These are phyloP conservation scores for Zosterops borbonicus DNA, from an alignment of 2,113 vertebrate species.

Conservation along the genomic window DNA sequence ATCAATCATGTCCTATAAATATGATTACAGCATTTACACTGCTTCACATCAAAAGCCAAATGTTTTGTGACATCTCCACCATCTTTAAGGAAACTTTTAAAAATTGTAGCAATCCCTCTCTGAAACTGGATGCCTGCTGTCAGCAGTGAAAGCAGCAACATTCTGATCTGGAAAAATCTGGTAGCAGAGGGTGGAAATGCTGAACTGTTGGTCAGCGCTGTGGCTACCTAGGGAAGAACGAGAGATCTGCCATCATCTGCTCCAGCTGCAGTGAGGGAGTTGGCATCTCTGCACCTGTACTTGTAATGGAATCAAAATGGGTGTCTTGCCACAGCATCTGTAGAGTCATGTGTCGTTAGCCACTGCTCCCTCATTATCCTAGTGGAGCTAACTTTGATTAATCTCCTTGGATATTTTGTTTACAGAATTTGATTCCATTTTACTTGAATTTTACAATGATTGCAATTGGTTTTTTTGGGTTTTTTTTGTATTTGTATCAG, in stretches of 20 bases:
- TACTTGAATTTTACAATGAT: neutral
- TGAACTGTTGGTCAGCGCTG: neutral
- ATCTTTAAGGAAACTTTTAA: neutral
- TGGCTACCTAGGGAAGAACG: neutral
- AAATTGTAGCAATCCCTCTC: neutral
- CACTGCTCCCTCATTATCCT: neutral
- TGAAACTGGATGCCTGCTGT: neutral
- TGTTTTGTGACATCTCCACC: neutral
- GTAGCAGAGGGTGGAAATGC: neutral
- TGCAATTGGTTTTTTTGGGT: no score
- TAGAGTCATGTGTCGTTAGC: neutral
- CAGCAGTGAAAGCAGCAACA: neutral
- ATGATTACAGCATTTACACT: slow-evolving; percentile 21
- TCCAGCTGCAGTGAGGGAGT: neutral
- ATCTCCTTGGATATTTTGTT: neutral
- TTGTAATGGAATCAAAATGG: neutral
- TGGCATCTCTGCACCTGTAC: neutral
- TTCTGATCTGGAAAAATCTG: neutral
- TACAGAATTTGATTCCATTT: neutral
- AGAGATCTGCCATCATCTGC: neutral
- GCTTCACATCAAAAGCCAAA: slow-evolving; percentile 40
- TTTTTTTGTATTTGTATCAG: neutral
- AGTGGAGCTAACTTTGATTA: neutral
- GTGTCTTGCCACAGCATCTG: neutral
- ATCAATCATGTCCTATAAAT: slow-evolving; percentile 40